Conservation (phyloP, 2,113 vertebrate species). For the Channa argus region DNA sequence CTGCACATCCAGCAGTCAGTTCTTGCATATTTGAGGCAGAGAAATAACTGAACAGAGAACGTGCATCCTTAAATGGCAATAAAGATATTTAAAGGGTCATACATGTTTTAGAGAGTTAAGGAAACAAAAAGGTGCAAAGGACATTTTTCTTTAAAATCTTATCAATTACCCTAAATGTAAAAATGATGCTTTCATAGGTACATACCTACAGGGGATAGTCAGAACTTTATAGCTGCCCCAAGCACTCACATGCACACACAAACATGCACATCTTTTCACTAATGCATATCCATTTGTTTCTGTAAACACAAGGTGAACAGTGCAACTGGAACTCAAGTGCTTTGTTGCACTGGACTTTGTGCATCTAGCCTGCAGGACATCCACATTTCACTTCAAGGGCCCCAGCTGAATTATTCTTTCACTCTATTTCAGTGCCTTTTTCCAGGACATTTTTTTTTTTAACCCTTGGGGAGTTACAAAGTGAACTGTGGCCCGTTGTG, state of each 20-base stretch:
- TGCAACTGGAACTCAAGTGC: constrained; percentile 70
- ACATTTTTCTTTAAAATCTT: too few species aligned
- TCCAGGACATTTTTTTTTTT: constrained; percentile 17
- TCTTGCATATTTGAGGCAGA: neutral
- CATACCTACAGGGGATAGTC: neutral
- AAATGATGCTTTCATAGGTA: neutral
- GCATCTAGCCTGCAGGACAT: constrained; percentile 56
- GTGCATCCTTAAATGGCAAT: neutral
- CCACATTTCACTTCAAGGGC: constrained; percentile 50
- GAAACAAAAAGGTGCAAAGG: neutral
- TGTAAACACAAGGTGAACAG: constrained; percentile 68
- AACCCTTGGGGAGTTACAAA: constrained; percentile 44
- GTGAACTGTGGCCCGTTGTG: constrained; percentile 41
- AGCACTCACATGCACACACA: constrained; percentile 1
- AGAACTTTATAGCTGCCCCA: neutral
- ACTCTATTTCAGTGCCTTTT: constrained; percentile 50
- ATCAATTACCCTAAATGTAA: too few species aligned
- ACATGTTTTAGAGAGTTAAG: constrained; percentile 24
- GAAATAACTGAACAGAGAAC: neutral
- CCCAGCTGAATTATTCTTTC: constrained; percentile 48
- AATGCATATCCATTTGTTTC: constrained; percentile 75
- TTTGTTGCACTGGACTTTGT: constrained; percentile 59
- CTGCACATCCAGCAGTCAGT: neutral
- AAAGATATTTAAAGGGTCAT: neutral
- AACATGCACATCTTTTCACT: constrained; percentile 42